Conservation (phyloP, 2,797 vertebrate genomes). For the Etheostoma nigrum region DNA sequence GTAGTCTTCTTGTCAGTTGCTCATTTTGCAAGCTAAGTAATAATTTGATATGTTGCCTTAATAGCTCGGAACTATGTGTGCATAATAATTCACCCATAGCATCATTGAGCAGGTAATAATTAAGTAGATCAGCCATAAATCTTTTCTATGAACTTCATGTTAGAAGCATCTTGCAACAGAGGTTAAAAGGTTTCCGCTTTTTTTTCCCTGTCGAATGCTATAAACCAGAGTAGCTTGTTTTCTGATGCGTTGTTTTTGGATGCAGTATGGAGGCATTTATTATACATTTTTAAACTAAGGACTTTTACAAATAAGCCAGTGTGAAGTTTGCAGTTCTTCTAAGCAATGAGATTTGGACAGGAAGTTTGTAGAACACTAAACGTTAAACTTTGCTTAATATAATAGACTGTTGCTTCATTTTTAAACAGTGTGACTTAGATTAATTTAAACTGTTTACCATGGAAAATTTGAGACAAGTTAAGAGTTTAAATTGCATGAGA, state of each 20-base stretch:
- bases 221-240: constrained; percentile 55
- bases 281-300: constrained; percentile 28
- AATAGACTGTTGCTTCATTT: no score
- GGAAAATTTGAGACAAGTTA: background rate
- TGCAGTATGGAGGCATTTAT: constrained; percentile 18
- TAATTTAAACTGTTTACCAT: constrained; percentile 17
- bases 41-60: constrained; percentile 67
- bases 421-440: background rate
- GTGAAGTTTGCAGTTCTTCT: background rate
- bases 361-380: background rate
- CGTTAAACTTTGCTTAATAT: background rate
- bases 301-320: background rate
- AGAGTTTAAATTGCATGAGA: background rate
- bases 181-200: constrained; percentile 66
- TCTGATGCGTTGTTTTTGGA: constrained; percentile 15
- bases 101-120: constrained; percentile 81
- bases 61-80: constrained; percentile 60
- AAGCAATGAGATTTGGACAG: background rate
- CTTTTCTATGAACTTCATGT: constrained; percentile 54
- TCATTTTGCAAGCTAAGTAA: constrained; percentile 69
- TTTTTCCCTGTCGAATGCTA: constrained; percentile 23
- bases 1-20: constrained; percentile 60
- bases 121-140: constrained; percentile 79
- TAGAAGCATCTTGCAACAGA: constrained; percentile 54
- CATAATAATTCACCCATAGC: constrained; percentile 75